Percentiles rank a stretch among this genome's conserved stretches.
These are phyloP conservation scores for Drosophila oshimai DNA, from an alignment of 1,140 invertebrate species.

Conservation along the genomic window DNA sequence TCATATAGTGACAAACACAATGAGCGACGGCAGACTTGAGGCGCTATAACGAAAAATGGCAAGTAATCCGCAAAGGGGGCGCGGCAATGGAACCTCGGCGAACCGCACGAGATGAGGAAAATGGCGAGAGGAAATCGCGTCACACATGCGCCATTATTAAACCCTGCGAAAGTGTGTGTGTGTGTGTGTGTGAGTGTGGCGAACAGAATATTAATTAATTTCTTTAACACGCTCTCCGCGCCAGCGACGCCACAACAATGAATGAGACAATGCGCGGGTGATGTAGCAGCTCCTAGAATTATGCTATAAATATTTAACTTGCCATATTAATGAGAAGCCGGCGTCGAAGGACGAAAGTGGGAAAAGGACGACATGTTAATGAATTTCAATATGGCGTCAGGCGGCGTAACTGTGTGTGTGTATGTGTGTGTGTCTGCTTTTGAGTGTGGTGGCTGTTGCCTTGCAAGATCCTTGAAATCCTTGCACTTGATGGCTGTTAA, in stretches of 20 bases:
- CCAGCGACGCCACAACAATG: constrained; percentile 62
- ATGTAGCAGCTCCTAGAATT: constrained; percentile 72
- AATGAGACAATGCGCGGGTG: constrained; percentile 67
- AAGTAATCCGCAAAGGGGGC: constrained; percentile 39
- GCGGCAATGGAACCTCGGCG: constrained; percentile 37
- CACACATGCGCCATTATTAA: constrained; percentile 74
- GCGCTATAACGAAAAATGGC: constrained; percentile 51
- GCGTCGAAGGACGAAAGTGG: constrained; percentile 13
- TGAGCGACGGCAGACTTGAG: constrained; percentile 40
- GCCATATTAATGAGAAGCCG: constrained; percentile 71
- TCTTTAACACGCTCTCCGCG: constrained; percentile 61
- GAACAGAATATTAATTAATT: constrained; percentile 79
- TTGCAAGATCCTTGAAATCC: constrained; percentile 64
- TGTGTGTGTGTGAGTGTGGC: constrained; percentile 14
- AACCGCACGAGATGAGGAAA: constrained; percentile 52
- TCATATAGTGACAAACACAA: constrained; percentile 42
- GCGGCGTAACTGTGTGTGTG: constrained; percentile 11
- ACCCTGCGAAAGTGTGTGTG: constrained; percentile 20
- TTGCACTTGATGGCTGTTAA: constrained; percentile 77
- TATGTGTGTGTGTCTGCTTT: not conserved
- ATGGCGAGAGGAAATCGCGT: constrained; percentile 46
- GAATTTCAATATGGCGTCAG: constrained; percentile 78
- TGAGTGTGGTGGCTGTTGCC: constrained; percentile 19
- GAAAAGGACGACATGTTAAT: constrained; percentile 62
- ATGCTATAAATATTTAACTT: constrained; percentile 81